Base-by-base conservation (phyloP, 2,113 vertebrate species). In the Heterotis niloticus region DNA sequence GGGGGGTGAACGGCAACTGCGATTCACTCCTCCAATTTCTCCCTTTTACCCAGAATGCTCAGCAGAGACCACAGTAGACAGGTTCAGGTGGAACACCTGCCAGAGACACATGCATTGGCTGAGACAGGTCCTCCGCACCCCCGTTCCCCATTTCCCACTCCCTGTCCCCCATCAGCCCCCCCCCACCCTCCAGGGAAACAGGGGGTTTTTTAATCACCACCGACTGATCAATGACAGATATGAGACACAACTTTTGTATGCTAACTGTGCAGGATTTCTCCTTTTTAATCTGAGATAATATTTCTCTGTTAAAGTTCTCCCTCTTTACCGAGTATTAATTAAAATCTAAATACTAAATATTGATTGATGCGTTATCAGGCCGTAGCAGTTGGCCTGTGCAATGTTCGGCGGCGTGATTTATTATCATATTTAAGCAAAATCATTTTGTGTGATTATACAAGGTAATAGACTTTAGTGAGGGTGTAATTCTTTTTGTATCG, bases 381-480 rank as follows among this genome's bases (percentile, higher is more conserved):
- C 90, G 85, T 86, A 94, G 94, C 97, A 99, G 96, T 97, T 96
- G 96, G 94, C 90, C 90, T 81, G 90, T 92, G 91, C 92, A 92
- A 93, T 92, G 98, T 98, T 98, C 95, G 93, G 89, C 88, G 83
- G 93, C 87, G 95, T 99, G 97, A 99, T 99, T 98, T 98, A 98
- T 98, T 96, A 98, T 98, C 96, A 99, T 98, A 98, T 99, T 99
- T 98, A 97, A 96, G 94, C 96, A 98, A 98, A 99, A 98, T 98
- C 96, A 97, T 99, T 98, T 97, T 94, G 92, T 90, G 93, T 97
- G 95, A 97, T 97, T 98, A 98, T 95, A 95, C 89, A 84, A 93
- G 94, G 94, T 96, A 98, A 98, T 97, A 92, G 96, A 93, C 94
- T 96, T 95, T 93, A 93, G 94, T 85, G 89, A 91, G 90, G 92